Evolutionary conservation across 2,888 invertebrate species (phyloP), one percentile per base, ranked within the genome.

Genomic region (Pocota personata): DNA sequence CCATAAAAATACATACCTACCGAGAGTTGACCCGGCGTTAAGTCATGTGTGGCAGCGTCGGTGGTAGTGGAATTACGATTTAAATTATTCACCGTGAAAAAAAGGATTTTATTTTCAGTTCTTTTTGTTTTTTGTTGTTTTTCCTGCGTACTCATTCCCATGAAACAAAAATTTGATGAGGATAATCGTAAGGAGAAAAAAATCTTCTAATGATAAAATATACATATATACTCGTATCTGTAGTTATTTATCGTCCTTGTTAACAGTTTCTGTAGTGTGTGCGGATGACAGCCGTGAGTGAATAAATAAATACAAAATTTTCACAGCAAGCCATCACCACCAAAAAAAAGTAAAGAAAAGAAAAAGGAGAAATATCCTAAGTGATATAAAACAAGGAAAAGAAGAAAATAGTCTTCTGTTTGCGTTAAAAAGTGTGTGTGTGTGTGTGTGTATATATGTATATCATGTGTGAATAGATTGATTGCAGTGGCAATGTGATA

Each of bases 401-500:
- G 7, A 19, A n/a, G 7, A 72, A 57, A 32, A 30, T 14, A 21
- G 5, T 35, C 37, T 10, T 35, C 43, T 21, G 43, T 27, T 57
- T 30, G 48, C 43, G 16, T n/a, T n/a, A 4, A 8, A 30, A 12
- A 48, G 14, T 48, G 8, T 52, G 66, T 46, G 32, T 35, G 12
- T 48, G 19, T 64, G n/a, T 37, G 8, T 50, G 14, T 50, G 8
- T 62, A 50, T 37, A 24, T 27, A 16, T 40, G 14, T 57, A 58
- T 21, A 21, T 57, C 69, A 32, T 71, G 69, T 79, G 67, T 40
- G 67, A 67, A 78, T 78, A 83, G 67, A 84, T 75, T 84, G 73
- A 79, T 84, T 84, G 57, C 79, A 69, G 55, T 75, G 50, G 62
- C 69, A 73, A 75, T 84, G 83, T 69, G 73, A 84, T 79, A 79